Evolutionary conservation across 2,797 vertebrate species (phyloP), one percentile per base, ranked within the genome.

Genomic region (Oreortyx pictus): DNA sequence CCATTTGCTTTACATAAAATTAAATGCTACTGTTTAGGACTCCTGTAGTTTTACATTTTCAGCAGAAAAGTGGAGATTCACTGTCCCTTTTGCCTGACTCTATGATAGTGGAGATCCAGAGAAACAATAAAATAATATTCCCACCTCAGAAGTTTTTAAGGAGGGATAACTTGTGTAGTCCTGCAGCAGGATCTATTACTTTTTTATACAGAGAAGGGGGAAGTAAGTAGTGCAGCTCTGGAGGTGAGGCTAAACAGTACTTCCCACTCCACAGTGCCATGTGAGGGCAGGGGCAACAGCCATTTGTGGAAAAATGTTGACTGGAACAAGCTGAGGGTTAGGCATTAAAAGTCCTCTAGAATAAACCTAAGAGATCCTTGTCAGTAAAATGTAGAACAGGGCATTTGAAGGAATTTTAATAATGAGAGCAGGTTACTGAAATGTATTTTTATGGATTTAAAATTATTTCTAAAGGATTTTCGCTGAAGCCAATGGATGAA

Each of bases 201-300:
- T 14, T 1, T 8, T 90, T 73, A 57, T 82, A n/a, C 8, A 74
- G 39, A 72, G 37, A 80, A 88, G 65, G 1, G 4, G 25, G 52
- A 83, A 79, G 9, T 4, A 89, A 60, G 60, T 49, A 15, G 71
- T 24, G 24, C 25, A 60, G 35, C 12, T 68, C 24, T 65, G 41
- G 11, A 54, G 15, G 4, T 39, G 49, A 74, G 77, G 8, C 14
- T 20, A 25, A 59, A 17, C 19, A 43, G 61, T 66, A 5, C 23
- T 82, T 6, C 9, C 10, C 13, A 56, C 1, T 2, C 12, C 6
- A 17, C 0, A 0, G 4, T 33, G 15, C 4, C 22, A 17, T 0
- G 2, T 2, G 7, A 8, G 31, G 8, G 15, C 12, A 8, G 19
- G 24, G 74, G 31, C 2, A 3, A 52, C 27, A 29, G 49, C 41